Evolutionary conservation across 2,113 vertebrate genomes (phyloP), one percentile per base, ranked within the genome.

Genomic region (Cettia cetti): DNA sequence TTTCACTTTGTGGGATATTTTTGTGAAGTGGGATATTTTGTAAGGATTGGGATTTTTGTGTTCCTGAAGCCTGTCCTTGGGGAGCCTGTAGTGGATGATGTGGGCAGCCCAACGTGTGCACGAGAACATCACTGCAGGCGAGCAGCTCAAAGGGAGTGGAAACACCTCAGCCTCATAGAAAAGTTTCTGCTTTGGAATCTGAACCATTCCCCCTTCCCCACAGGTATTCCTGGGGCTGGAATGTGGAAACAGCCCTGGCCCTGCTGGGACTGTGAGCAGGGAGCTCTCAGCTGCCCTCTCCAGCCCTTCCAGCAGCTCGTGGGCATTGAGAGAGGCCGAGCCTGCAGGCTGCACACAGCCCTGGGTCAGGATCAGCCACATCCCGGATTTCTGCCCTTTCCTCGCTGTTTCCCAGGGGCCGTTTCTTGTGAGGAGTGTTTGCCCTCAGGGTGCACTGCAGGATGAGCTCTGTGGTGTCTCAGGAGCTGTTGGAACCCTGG

Each of bases 111-210:
- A 76, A 6, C 2, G 16, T n/a, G 66, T 33, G 9, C 4, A 37
- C 44, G 47, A 28, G 89, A 75, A 88, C 82, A 84, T 79, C 12
- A 2, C 92, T 78, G 92, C 44, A 12, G 91, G 94, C 21, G 1
- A 89, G 82, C 68, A 20, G 30, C 79, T 75, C 93, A 23, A 39
- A 57, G 2, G 52, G 91, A 76, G 88, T 30, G 64, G 87, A 92
- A 95, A 94, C 85, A 70, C 82, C 87, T 61, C 7, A 16, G 79
- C 84, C 90, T 95, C 79, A 9, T 54, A 56, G 93, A 89, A 56
- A 74, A 49, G 9, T 22, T 39, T 45, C 52, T 94, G 69, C 91
- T 89, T 92, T 94, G 84, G 87, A 5, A n/a, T 57, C 33, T 23
- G 54, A 57, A n/a, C 27, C 0, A 0, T 28, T 28, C 66, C 47